Percentiles rank a stretch among this genome's conserved stretches.
phyloP scores from a whole-genome alignment of 2,113 vertebrate genomes.

The Silurus asotus region DNA sequence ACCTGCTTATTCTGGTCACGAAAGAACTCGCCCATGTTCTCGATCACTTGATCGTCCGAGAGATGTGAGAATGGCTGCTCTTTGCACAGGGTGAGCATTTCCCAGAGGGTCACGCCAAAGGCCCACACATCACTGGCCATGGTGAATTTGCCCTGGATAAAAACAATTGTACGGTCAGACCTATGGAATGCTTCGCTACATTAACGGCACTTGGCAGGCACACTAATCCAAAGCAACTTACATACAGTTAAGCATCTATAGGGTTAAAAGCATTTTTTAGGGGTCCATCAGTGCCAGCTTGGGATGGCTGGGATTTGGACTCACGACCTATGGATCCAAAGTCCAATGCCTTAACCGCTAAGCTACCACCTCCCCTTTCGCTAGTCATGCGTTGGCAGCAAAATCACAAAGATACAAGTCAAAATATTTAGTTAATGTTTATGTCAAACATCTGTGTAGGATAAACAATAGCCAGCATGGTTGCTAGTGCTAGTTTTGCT shows the following conservation, averaged over 20 bases:
- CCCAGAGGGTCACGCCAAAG: constrained; percentile 92
- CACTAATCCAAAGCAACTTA: too few species aligned
- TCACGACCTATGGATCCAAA: too few species aligned
- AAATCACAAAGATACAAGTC: background rate
- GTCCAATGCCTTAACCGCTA: too few species aligned
- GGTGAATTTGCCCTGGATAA: constrained; percentile 91
- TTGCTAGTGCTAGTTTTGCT: background rate
- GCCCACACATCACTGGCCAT: constrained; percentile 97
- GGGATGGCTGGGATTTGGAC: too few species aligned
- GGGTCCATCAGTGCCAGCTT: too few species aligned
- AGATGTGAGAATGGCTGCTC: constrained; percentile 92
- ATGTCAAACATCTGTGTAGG: background rate
- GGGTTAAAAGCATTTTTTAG: too few species aligned
- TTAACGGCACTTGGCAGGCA: too few species aligned
- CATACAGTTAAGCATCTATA: too few species aligned
- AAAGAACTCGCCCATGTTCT: constrained; percentile 97
- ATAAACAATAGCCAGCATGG: background rate
- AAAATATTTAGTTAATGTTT: background rate
- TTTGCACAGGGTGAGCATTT: constrained; percentile 89
- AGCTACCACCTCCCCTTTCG: too few species aligned
- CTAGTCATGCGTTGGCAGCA: background rate
- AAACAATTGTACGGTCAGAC: constrained; percentile 2
- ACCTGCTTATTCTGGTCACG: constrained; percentile 92
- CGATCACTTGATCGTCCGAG: constrained; percentile 95
- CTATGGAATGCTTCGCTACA: background rate